Base-by-base conservation (phyloP, 2,113 vertebrate species). In the Phainopepla nitens region DNA sequence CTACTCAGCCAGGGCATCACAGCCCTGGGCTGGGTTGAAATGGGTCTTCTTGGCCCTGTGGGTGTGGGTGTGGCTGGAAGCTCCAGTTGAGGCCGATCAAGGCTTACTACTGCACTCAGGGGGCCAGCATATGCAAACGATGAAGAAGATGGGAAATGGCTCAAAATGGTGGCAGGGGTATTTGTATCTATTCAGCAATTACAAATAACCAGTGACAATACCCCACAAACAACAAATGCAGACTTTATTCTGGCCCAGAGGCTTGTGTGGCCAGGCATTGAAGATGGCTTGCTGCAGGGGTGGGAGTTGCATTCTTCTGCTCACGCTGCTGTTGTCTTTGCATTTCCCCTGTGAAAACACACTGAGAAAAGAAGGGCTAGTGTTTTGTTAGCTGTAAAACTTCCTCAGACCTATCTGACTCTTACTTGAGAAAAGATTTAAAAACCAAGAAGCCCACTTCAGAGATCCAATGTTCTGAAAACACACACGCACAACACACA, bases 1-100 rank as follows among this genome's bases (percentile, higher is more conserved):
- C 16, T 64, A 5, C 51, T 62, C 24, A 82, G 21, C 6, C 33
- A 35, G 6, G 11, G 5, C 8, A 68, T 31, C 0, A 4, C 0
- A 27, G 2, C 13, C 25, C 25, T 6, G 1, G 10, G 2, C 16
- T 44, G 41, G 61, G 36, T 9, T 61, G 16, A 81, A 83, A 77
- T 41, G 7, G 8, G 8, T 22, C 22, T 73, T 80, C 42, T 45
- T 31, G 13, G 27, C 17, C 19, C 16, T 0, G 0, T 39, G 60
- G 44, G 7, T 42, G 29, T 31, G 68, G 62, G 15, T 77, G 69
- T 53, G 60, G 28, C 31, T 75, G 42, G 64, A 57, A 84, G 69
- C 22, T 22, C 50, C 87, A 93, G 35, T 45, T 91, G 87, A 65
- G 45, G 54, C 19, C 65, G 11, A 44, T 81, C 19, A 51, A 61